Evolutionary conservation across 2,113 vertebrate genomes (phyloP).

Genomic region (Zosterops borbonicus): DNA sequence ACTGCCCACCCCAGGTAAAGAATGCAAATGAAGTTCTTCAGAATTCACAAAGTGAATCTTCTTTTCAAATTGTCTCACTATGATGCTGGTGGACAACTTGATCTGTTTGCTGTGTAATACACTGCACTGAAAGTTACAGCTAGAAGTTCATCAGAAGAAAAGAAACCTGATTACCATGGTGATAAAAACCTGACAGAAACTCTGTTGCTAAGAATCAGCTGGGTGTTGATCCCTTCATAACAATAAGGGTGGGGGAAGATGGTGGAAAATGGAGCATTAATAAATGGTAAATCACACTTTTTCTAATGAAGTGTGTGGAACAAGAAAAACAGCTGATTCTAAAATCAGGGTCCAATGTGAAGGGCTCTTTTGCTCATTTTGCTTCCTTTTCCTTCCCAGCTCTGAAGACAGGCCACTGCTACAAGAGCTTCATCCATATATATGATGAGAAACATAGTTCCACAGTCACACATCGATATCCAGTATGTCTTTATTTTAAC

Average conservation of each 20-base stretch:
- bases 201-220: background rate
- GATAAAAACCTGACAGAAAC: background rate
- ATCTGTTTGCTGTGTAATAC: background rate
- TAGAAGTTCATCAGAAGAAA: background rate
- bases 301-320: background rate
- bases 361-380: background rate
- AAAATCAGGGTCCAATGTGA: background rate
- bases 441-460: background rate
- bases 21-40: background rate
- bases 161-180: background rate
- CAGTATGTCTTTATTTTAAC: background rate
- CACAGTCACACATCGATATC: background rate
- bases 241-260: background rate
- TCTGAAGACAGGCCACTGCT: background rate
- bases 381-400: background rate
- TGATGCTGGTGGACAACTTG: background rate
- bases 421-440: background rate
- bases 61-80: background rate
- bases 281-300: background rate
- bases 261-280: background rate
- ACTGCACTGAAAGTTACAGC: background rate
- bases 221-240: background rate
- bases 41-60: background rate
- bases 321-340: background rate
- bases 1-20: background rate